Evolutionary conservation across 2,797 vertebrate genomes (phyloP).

Genomic region (Hafferia zeledoni): DNA sequence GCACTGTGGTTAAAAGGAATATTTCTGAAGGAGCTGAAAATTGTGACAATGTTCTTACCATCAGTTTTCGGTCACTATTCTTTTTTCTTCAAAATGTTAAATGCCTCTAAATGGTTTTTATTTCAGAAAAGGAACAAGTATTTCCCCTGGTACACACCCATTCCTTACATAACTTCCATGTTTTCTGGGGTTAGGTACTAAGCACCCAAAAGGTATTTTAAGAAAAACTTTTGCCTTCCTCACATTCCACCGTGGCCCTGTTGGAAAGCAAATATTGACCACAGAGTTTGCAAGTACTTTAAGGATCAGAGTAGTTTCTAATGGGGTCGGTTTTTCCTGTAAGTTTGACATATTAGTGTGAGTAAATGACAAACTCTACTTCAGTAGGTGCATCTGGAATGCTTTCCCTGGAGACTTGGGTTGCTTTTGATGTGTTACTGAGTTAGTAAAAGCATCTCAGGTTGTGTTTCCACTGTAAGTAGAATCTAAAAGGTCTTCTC

Average conservation of each 20-base stretch:
- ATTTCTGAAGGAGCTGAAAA: background rate
- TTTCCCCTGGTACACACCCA: background rate
- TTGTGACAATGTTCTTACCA: background rate
- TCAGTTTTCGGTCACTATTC: background rate
- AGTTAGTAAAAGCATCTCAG: background rate
- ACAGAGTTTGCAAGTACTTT: background rate
- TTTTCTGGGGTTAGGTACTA: background rate
- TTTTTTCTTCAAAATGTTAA: background rate
- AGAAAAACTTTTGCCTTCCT: background rate
- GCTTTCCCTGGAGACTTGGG: background rate
- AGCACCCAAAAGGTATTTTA: background rate
- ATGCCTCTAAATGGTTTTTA: too few relatives aligned
- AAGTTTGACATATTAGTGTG: background rate
- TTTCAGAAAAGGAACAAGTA: background rate
- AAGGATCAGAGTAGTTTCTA: background rate
- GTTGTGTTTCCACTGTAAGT: background rate
- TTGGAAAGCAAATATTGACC: background rate
- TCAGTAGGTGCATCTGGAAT: background rate
- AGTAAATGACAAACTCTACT: background rate
- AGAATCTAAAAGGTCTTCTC: background rate
- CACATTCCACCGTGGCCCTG: background rate
- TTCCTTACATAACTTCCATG: background rate
- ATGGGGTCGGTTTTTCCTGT: background rate
- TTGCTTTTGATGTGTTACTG: background rate
- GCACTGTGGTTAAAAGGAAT: background rate